A percentile compares a stretch with the other conserved stretches of the same genome.
Evolutionary conservation across 2,797 vertebrate genomes (phyloP).

Genomic region (Sparidentex hasta): DNA sequence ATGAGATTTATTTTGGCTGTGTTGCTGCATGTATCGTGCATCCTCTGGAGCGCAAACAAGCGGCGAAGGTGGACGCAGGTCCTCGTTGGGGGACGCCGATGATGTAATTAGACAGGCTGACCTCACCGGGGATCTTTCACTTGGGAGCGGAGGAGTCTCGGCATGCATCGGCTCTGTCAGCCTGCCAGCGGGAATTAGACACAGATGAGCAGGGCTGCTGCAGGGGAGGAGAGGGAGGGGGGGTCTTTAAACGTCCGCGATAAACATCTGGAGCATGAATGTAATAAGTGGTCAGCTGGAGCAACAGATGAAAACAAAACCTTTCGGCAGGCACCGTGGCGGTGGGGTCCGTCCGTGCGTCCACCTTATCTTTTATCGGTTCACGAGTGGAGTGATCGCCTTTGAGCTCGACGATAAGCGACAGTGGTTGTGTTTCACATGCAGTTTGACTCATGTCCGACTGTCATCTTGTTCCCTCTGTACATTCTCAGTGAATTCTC

Average conservation of each 20-base stretch:
- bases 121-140: slow-evolving; percentile 57
- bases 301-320: slow-evolving; percentile 68
- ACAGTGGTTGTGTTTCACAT: neutral
- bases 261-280: slow-evolving; percentile 10
- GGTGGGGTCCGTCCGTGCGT: slow-evolving; percentile 1
- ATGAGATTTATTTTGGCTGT: neutral
- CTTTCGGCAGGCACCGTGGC: neutral
- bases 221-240: neutral
- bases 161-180: slow-evolving; percentile 34
- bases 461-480: neutral
- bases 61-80: slow-evolving; percentile 9
- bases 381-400: neutral
- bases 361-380: slow-evolving; percentile 3
- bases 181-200: slow-evolving; percentile 40
- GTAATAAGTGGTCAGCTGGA: slow-evolving; percentile 17
- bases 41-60: slow-evolving; percentile 5
- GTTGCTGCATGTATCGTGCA: slow-evolving; percentile 14
- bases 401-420: neutral
- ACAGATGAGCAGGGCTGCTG: slow-evolving; percentile 20
- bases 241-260: slow-evolving; percentile 3
- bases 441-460: neutral
- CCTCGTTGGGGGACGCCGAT: slow-evolving; percentile 34
- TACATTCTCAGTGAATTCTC: neutral
- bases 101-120: slow-evolving; percentile 57
- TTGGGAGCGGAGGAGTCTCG: slow-evolving; percentile 25